Conservation (phyloP, 2,888 invertebrate species). For the Synergus umbraculus region DNA sequence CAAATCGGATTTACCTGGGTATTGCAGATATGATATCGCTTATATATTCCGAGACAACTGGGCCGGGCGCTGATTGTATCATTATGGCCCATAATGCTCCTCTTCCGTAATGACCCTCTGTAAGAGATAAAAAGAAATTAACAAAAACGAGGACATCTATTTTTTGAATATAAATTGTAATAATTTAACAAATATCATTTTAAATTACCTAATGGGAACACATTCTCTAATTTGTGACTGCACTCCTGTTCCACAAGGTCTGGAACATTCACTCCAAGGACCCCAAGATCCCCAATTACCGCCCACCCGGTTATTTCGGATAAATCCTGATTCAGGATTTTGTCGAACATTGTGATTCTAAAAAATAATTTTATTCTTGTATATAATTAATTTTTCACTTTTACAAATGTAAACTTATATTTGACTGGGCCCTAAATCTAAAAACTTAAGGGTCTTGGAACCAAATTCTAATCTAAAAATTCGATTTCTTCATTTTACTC, state of each 20-base stretch:
- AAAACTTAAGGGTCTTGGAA: no score
- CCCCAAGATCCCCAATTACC: conserved; percentile 86
- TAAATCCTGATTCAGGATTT: conserved; percentile 68
- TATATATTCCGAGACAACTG: conserved; percentile 86
- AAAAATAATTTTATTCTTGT: background rate
- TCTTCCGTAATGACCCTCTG: conserved; percentile 68
- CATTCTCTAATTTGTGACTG: conserved; percentile 86
- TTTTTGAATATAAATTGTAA: background rate
- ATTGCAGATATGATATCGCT: conserved; percentile 89
- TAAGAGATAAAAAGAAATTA: conserved; percentile 54
- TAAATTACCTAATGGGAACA: conserved; percentile 79
- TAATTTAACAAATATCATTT: background rate
- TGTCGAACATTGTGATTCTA: conserved; percentile 63
- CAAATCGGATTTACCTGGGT: conserved; percentile 81
- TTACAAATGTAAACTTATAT: no score
- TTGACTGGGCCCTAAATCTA: no score
- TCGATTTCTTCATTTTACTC: no score
- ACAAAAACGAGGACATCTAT: conserved; percentile 22
- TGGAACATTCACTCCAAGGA: conserved; percentile 86
- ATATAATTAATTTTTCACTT: no score
- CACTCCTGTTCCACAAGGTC: conserved; percentile 87
- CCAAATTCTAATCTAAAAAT: no score
- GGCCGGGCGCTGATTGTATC: conserved; percentile 70
- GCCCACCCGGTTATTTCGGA: conserved; percentile 67
- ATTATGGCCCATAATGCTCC: conserved; percentile 64